A percentile compares a stretch with the other conserved stretches of the same genome.
Conservation (phyloP, 2,888 invertebrate genomes). For the Sericinus montela region DNA sequence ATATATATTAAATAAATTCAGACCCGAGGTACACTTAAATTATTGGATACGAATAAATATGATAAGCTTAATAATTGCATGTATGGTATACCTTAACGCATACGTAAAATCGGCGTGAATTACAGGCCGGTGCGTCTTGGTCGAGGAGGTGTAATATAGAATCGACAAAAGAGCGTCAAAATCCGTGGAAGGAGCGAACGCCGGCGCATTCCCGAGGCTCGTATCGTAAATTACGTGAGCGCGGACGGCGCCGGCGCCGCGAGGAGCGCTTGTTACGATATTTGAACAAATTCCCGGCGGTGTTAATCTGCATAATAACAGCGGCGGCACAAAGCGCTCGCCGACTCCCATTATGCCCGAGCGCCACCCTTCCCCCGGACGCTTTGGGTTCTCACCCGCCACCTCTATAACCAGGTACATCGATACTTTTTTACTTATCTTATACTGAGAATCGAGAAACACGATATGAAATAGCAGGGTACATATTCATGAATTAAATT, state of each 20-base stretch:
- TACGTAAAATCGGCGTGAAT: constrained; percentile 39
- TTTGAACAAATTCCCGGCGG: constrained; percentile 79
- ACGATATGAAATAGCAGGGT: constrained; percentile 24
- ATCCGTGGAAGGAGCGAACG: constrained; percentile 52
- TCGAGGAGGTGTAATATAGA: constrained; percentile 51
- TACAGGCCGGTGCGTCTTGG: constrained; percentile 35
- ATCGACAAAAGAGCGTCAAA: constrained; percentile 49
- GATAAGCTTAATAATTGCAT: no score
- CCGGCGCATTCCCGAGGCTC: constrained; percentile 68
- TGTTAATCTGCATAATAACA: constrained; percentile 80
- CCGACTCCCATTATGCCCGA: constrained; percentile 73
- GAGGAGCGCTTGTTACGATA: constrained; percentile 77
- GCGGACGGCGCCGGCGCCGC: constrained; percentile 68
- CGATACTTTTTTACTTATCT: constrained; percentile 30
- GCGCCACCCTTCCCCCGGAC: constrained; percentile 65
- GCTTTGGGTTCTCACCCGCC: constrained; percentile 20
- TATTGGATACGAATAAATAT: no score
- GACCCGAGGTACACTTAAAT: no score
- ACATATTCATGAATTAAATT: background rate
- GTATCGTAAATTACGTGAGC: constrained; percentile 68
- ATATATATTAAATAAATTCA: no score
- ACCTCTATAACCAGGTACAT: constrained; percentile 26
- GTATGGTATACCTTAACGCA: no score
- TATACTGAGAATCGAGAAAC: constrained; percentile 25
- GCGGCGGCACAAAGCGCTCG: constrained; percentile 72